These are phyloP conservation scores for Lutjanus campechanus DNA, from an alignment of 2,797 vertebrate genomes.

Conservation along the genomic window DNA sequence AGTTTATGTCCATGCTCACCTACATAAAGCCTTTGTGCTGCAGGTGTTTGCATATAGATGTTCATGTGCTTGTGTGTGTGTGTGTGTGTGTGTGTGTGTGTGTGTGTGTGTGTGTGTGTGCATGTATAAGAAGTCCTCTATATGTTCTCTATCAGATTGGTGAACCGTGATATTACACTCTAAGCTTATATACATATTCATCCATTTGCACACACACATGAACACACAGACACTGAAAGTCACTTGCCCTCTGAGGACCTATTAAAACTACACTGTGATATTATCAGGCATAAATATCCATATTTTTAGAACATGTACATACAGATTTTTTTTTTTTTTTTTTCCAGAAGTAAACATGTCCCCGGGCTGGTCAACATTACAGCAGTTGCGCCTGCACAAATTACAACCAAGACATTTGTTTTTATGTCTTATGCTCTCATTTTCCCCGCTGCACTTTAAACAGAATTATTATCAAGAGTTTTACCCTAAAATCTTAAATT, in stretches of 20 bases:
- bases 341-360: slow-evolving; percentile 27
- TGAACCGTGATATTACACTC: slow-evolving; percentile 75
- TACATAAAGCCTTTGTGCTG: slow-evolving; percentile 37
- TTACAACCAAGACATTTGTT: neutral
- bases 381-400: slow-evolving; percentile 12
- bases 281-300: slow-evolving; percentile 62
- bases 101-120: slow-evolving; percentile 17
- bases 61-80: slow-evolving; percentile 5
- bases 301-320: slow-evolving; percentile 38
- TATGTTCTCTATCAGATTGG: slow-evolving; percentile 69
- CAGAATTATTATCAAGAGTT: neutral
- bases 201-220: slow-evolving; percentile 52
- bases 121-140: slow-evolving; percentile 37
- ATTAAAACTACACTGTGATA: slow-evolving; percentile 60
- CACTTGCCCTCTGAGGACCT: slow-evolving; percentile 55
- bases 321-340: neutral
- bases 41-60: slow-evolving; percentile 53
- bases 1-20: slow-evolving; percentile 20
- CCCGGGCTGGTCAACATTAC: slow-evolving; percentile 5
- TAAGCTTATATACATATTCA: slow-evolving; percentile 74
- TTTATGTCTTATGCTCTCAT: neutral
- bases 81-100: slow-evolving; percentile 23
- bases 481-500: neutral
- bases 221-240: slow-evolving; percentile 38
- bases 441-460: slow-evolving; percentile 3